Evolutionary conservation across 2,797 vertebrate species (phyloP).

Genomic region (Anisognathus igniventris): DNA sequence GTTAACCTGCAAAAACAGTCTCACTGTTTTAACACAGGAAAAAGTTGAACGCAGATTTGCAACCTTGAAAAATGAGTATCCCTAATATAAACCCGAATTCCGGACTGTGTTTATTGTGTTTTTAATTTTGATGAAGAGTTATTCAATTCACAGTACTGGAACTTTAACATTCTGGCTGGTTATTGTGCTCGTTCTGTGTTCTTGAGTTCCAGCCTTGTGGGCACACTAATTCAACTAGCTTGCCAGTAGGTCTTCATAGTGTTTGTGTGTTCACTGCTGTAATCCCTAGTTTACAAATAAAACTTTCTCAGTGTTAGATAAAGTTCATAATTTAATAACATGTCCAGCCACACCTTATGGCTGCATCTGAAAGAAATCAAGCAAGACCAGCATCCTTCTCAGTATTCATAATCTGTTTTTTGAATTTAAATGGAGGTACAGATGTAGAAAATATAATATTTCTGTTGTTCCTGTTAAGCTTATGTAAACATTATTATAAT

Average conservation of each 20-base stretch:
- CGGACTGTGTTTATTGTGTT: neutral
- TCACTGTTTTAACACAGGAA: neutral
- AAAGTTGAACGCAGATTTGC: neutral
- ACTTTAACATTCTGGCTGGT: neutral
- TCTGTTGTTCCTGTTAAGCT: neutral
- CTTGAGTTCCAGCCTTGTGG: neutral
- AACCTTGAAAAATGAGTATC: neutral
- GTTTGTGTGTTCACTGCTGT: fast-evolving
- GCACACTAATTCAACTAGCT: neutral
- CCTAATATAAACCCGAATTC: neutral
- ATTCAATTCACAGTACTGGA: neutral
- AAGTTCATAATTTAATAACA: neutral
- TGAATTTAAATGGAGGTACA: neutral
- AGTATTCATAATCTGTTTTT: neutral
- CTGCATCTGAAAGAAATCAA: neutral
- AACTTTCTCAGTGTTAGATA: neutral
- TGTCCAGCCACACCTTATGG: neutral
- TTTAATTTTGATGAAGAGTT: neutral
- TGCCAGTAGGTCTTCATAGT: neutral
- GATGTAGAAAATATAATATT: neutral
- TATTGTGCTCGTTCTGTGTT: neutral
- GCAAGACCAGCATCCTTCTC: neutral
- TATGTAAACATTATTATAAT: neutral
- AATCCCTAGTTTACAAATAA: neutral
- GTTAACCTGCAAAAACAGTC: neutral